Base-by-base conservation (phyloP, 2,888 invertebrate species). In the Cenopis cana region DNA sequence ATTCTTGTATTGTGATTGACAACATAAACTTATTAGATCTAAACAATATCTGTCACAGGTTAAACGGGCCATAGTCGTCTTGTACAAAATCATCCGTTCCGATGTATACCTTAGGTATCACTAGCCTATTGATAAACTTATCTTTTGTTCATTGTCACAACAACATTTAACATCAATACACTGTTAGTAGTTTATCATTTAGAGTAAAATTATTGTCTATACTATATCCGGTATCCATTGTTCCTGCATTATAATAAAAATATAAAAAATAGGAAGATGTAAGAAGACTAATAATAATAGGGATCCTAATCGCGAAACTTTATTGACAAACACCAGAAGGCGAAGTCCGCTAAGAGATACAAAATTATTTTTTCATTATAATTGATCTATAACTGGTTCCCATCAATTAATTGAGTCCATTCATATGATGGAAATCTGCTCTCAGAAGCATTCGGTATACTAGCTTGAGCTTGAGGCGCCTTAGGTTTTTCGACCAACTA, bases 1-100 rank as follows among this genome's bases (percentile, higher is more conserved):
- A 55, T 70, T 69, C 78, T 74, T 75, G 78, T 86, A 88, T 93
- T 92, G 91, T 93, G 92, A 93, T 92, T 91, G 92, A 87, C 92
- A 91, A 85, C 82, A 77, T 76, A 78, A 74, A 80, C 83, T 85
- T 87, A 85, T 80, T 81, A 74, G 75, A 79, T 81, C 76, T 78
- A 76, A 78, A 77, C 69, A 74, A 73, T 78, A 74, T 76, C 79
- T 78, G 76, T 79, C 82, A 77, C 79, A 74, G 79, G 80, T 83
- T 72, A 82, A 76, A 79, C 87, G 83, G 83, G 91, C 91, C 91
- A 85, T 78, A 86, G 91, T 92, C 92, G 89, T 91, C 86, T 83
- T 81, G 79, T 78, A 83, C 82, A 85, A 84, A 79, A 85, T 80
- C 82, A 83, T 85, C 85, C 86, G 76, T 65, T 78, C 77, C 78